Conservation (phyloP, 1,140 invertebrate genomes). For the Chelonus insularis region DNA sequence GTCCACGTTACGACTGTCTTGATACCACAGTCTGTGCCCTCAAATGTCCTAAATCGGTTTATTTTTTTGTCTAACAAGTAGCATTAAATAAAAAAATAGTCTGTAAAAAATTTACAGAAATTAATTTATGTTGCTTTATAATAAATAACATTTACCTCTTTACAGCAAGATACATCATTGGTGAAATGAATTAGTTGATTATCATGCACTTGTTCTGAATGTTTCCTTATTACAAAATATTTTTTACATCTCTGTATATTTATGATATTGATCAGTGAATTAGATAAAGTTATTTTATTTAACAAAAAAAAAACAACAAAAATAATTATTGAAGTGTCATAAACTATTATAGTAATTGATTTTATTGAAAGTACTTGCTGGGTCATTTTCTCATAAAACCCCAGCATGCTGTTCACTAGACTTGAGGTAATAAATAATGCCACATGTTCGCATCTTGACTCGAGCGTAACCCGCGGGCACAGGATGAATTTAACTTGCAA, state of each 20-base stretch:
- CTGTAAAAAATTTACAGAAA: background rate
- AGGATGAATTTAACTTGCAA: slow-evolving; percentile 25
- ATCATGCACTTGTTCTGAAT: too few species aligned
- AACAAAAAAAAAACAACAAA: too few species aligned
- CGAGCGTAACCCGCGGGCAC: slow-evolving; percentile 31
- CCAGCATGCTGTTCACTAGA: slow-evolving; percentile 12
- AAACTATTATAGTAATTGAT: background rate
- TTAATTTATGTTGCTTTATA: too few species aligned
- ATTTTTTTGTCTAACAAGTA: slow-evolving; percentile 2
- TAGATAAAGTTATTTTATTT: too few species aligned
- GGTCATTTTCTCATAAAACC: slow-evolving; percentile 7
- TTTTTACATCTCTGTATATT: too few species aligned
- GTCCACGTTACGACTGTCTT: slow-evolving; percentile 44
- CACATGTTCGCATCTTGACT: slow-evolving; percentile 58
- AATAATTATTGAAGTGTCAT: background rate
- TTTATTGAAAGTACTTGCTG: slow-evolving; percentile 12
- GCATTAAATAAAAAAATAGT: slow-evolving; percentile 31
- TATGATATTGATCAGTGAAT: too few species aligned
- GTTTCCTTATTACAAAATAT: too few species aligned
- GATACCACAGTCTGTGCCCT: slow-evolving; percentile 16
- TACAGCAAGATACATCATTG: too few species aligned
- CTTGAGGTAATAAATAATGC: slow-evolving; percentile 55
- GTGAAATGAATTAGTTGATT: too few species aligned
- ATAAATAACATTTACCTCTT: too few species aligned
- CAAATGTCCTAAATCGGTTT: slow-evolving; percentile 17